These are phyloP conservation scores for Gymnothorax reevesii DNA, from an alignment of 2,797 vertebrate genomes.

Conservation along the genomic window DNA sequence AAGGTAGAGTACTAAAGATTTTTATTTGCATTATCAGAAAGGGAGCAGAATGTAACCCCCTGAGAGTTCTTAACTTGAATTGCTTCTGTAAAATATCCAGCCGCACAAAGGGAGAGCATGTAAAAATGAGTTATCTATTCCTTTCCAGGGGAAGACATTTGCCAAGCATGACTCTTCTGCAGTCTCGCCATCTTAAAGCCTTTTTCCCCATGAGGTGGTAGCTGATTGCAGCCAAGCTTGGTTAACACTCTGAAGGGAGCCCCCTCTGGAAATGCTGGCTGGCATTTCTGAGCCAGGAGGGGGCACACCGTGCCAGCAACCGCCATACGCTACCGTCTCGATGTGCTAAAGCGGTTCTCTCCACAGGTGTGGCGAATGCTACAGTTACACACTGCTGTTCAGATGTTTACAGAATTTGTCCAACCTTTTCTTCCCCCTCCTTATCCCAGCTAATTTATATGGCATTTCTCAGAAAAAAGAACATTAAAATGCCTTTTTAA, in stretches of 20 bases:
- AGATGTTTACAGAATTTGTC: background rate
- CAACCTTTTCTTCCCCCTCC: background rate
- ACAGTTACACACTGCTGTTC: background rate
- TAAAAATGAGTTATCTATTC: background rate
- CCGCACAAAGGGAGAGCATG: slow-evolving; percentile 9
- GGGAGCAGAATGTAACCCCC: background rate
- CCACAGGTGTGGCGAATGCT: background rate
- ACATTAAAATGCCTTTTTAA: background rate
- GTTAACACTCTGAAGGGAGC: background rate
- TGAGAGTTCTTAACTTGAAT: slow-evolving; percentile 3
- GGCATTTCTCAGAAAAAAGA: background rate
- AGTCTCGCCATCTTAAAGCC: background rate
- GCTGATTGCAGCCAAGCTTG: background rate
- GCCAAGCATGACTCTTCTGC: background rate
- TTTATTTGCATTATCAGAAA: background rate
- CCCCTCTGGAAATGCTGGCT: background rate
- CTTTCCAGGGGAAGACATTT: background rate
- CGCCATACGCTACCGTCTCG: background rate
- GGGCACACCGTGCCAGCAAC: background rate
- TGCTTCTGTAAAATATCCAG: background rate
- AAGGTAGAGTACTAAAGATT: background rate
- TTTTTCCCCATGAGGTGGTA: background rate
- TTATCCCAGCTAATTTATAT: no score
- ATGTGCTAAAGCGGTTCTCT: background rate
- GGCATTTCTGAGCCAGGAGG: background rate